A percentile compares a stretch with the other conserved stretches of the same genome.
These are phyloP conservation scores for Phrynosoma blainvillii DNA, from an alignment of 2,113 vertebrate species.

Conservation along the genomic window DNA sequence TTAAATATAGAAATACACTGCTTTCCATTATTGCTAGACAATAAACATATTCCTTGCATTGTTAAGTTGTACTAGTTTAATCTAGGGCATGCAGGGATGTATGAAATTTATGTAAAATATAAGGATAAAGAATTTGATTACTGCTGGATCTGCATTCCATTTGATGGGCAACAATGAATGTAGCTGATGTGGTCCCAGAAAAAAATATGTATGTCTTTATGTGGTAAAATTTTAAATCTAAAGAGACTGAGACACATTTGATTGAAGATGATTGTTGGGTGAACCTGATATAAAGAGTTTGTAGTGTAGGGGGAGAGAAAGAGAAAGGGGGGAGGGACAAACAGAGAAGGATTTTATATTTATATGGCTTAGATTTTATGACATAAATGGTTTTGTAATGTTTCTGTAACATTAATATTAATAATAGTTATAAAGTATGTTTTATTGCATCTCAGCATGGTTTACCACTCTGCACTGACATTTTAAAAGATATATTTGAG, in stretches of 20 bases:
- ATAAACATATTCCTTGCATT: slow-evolving; percentile 46
- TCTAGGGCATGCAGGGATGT: slow-evolving; percentile 33
- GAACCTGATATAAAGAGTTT: neutral
- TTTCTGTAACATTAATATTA: neutral
- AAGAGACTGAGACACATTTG: slow-evolving; percentile 32
- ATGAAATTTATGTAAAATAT: slow-evolving; percentile 39
- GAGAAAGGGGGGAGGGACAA: too few species aligned
- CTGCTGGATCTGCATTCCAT: slow-evolving; percentile 37
- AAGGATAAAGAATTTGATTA: slow-evolving; percentile 48
- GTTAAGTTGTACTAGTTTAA: slow-evolving; percentile 55
- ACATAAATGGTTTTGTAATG: neutral
- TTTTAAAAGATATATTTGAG: slow-evolving; percentile 33
- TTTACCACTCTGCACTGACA: slow-evolving; percentile 36
- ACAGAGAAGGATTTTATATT: slow-evolving; percentile 38
- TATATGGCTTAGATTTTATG: slow-evolving; percentile 29
- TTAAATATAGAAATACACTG: slow-evolving; percentile 42
- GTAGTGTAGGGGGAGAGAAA: neutral
- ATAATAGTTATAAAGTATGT: slow-evolving; percentile 28
- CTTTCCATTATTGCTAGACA: neutral
- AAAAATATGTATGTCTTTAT: slow-evolving; percentile 17
- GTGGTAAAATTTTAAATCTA: slow-evolving; percentile 46
- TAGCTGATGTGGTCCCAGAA: slow-evolving; percentile 35
- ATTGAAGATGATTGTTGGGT: slow-evolving; percentile 47
- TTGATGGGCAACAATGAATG: slow-evolving; percentile 54
- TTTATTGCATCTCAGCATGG: slow-evolving; percentile 44